Conservation (phyloP, 2,113 vertebrate genomes). For the Columba livia region DNA sequence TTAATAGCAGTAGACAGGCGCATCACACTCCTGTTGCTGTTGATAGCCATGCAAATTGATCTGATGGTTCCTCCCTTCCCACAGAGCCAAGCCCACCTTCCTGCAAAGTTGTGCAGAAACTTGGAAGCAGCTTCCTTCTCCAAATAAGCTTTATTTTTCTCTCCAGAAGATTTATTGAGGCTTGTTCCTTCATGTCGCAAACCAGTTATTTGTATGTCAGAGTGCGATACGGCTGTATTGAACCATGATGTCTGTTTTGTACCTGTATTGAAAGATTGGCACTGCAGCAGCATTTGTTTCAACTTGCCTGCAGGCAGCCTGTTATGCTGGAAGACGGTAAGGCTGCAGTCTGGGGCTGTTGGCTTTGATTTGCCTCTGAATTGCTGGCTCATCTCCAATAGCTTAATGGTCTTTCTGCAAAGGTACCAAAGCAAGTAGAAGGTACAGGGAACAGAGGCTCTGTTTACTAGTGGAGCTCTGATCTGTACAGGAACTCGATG, state of each 20-base stretch:
- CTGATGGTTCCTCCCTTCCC: not conserved
- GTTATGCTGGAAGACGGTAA: not conserved
- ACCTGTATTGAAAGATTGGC: slow-evolving; percentile 44
- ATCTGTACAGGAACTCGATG: not conserved
- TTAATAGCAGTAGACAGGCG: not conserved
- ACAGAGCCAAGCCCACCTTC: not conserved
- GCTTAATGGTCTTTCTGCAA: slow-evolving; percentile 13
- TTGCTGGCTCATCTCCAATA: slow-evolving; percentile 20
- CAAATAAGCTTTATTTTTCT: not conserved
- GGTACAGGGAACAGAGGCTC: not conserved
- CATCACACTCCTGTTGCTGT: not conserved
- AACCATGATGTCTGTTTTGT: slow-evolving; percentile 29
- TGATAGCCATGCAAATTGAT: not conserved
- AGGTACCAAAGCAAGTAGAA: slow-evolving; percentile 37
- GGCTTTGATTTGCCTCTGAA: slow-evolving; percentile 56
- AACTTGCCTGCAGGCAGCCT: slow-evolving; percentile 44
- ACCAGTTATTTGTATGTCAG: slow-evolving; percentile 7
- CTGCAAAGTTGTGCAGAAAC: not conserved
- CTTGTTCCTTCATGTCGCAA: slow-evolving; percentile 6
- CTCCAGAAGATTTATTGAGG: not conserved
- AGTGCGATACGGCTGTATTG: not conserved
- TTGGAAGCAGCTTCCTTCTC: not conserved
- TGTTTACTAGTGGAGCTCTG: not conserved
- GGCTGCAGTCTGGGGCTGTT: slow-evolving; percentile 6
- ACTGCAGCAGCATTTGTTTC: slow-evolving; percentile 18